Percentiles rank a stretch among this genome's conserved stretches.
Conservation (phyloP, 1,140 invertebrate species). For the Adoxophyes honmai region DNA sequence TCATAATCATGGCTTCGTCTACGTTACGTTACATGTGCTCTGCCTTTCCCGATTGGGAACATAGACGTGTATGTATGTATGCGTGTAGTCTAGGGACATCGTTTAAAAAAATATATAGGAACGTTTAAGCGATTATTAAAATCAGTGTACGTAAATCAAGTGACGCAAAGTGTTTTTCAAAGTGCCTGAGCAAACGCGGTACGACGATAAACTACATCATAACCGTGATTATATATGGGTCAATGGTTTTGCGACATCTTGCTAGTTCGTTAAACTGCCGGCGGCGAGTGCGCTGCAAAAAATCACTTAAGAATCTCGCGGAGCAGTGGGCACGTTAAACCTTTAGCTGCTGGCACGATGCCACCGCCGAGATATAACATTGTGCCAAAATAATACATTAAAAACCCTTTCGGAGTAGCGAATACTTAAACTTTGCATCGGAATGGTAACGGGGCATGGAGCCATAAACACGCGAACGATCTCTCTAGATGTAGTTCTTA, state of each 20-base stretch:
- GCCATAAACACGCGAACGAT: constrained; percentile 3
- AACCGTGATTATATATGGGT: constrained; percentile 62
- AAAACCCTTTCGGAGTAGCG: constrained; percentile 52
- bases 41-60: too few relatives aligned
- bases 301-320: constrained; percentile 62
- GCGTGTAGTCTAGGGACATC: too few relatives aligned
- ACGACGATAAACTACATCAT: constrained; percentile 53
- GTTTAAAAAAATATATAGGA: too few relatives aligned
- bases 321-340: constrained; percentile 53
- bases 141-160: neutral
- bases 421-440: constrained; percentile 43
- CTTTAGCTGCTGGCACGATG: constrained; percentile 55
- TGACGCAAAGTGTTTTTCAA: neutral
- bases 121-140: neutral
- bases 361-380: constrained; percentile 49
- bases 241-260: constrained; percentile 62
- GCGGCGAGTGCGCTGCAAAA: constrained; percentile 46
- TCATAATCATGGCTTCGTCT: too few relatives aligned
- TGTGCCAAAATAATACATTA: constrained; percentile 68
- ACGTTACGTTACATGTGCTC: too few relatives aligned
- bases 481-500: constrained; percentile 6
- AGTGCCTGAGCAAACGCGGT: constrained; percentile 30
- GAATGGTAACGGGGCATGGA: constrained; percentile 17
- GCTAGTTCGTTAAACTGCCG: constrained; percentile 63
- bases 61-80: too few relatives aligned